A percentile compares a stretch with the other conserved stretches of the same genome.
phyloP scores from a whole-genome alignment of 1,140 invertebrate genomes.

The Drosophila sp. region DNA sequence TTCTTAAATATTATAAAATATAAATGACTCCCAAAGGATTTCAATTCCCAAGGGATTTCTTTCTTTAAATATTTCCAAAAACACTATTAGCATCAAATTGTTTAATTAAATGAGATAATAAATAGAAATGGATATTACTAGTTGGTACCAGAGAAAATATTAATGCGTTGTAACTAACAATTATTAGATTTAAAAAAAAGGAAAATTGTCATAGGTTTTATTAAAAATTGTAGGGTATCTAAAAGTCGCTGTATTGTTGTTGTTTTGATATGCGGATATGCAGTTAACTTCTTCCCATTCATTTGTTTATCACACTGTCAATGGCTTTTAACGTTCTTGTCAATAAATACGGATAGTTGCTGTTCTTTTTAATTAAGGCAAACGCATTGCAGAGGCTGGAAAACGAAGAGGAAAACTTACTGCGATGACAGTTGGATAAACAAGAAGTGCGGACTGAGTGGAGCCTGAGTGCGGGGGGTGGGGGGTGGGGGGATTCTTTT shows the following conservation, averaged over 20 bases:
- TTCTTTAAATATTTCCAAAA: too few species aligned
- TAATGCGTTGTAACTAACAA: too few species aligned
- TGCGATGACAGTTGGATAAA: conserved; percentile 47
- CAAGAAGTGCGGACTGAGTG: conserved; percentile 9
- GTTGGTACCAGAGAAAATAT: too few species aligned
- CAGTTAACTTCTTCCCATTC: conserved; percentile 7
- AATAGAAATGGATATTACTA: too few species aligned
- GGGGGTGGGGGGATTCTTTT: too few species aligned
- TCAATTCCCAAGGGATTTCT: too few species aligned
- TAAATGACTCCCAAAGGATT: too few species aligned
- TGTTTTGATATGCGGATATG: neutral
- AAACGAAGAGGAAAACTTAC: conserved; percentile 10
- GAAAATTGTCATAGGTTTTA: too few species aligned
- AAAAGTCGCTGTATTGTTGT: neutral
- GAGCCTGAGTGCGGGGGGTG: neutral
- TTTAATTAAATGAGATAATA: too few species aligned
- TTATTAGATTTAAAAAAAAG: too few species aligned
- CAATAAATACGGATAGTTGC: conserved; percentile 47
- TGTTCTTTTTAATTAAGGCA: conserved; percentile 72
- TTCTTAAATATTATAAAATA: too few species aligned
- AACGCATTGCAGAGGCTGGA: conserved; percentile 55
- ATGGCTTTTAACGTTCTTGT: conserved; percentile 58
- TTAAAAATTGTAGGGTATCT: neutral
- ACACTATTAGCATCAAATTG: too few species aligned
- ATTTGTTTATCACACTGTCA: conserved; percentile 63